phyloP scores from a whole-genome alignment of 2,888 invertebrate genomes.

The Mycalesis mineus region DNA sequence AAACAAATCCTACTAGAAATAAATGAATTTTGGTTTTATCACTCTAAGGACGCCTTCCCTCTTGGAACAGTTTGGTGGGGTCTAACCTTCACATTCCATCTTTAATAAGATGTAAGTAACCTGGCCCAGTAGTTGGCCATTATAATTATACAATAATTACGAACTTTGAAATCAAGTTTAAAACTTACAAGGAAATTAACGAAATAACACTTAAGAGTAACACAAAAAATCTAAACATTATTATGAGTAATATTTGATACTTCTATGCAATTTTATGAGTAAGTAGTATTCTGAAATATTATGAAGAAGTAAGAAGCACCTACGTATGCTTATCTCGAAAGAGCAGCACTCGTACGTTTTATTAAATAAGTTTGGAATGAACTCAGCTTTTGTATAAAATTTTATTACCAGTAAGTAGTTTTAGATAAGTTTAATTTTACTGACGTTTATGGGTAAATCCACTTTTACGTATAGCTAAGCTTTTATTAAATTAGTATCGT shows the following conservation, averaged over 20 bases:
- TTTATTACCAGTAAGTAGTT: neutral
- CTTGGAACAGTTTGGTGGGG: too few species aligned
- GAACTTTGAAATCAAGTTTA: too few species aligned
- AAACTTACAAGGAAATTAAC: neutral
- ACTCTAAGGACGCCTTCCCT: too few species aligned
- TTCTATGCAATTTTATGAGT: neutral
- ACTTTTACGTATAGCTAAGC: too few species aligned
- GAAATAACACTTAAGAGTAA: neutral
- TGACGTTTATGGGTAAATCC: neutral
- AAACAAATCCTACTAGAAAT: too few species aligned
- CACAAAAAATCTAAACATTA: neutral
- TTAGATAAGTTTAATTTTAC: neutral
- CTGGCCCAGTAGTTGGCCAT: too few species aligned
- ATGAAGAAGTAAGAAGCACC: neutral
- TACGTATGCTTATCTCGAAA: slow-evolving; percentile 1
- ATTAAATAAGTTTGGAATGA: slow-evolving; percentile 4
- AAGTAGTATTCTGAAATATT: neutral
- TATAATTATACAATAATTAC: too few species aligned
- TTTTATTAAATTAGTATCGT: too few species aligned
- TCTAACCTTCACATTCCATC: too few species aligned
- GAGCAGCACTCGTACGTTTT: slow-evolving; percentile 2
- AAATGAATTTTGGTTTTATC: too few species aligned
- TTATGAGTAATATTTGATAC: neutral
- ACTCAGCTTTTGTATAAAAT: neutral
- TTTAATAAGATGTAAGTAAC: too few species aligned